A percentile compares a stretch with the other conserved stretches of the same genome.
Evolutionary conservation across 2,797 vertebrate species (phyloP).

Genomic region (Poecilia wingei): DNA sequence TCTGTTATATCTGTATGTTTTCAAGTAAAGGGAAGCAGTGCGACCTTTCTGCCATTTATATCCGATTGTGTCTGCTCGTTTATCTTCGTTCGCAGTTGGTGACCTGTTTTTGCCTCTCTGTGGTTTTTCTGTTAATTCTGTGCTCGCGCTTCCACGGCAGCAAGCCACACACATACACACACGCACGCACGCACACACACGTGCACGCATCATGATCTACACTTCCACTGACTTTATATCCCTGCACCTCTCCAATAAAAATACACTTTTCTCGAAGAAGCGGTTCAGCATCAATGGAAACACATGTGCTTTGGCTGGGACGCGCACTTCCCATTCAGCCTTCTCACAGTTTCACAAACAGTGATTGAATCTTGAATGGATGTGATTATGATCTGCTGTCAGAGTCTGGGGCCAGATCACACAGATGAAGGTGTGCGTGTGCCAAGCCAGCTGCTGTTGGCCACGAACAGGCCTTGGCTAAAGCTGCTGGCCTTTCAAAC

Average conservation of each 20-base stretch:
- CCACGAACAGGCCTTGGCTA: slow-evolving; percentile 65
- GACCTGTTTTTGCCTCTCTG: slow-evolving; percentile 45
- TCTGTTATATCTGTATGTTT: slow-evolving; percentile 26
- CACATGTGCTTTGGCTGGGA: slow-evolving; percentile 44
- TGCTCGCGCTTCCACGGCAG: slow-evolving; percentile 23
- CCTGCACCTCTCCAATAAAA: slow-evolving; percentile 42
- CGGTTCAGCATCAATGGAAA: slow-evolving; percentile 57
- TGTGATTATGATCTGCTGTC: slow-evolving; percentile 75
- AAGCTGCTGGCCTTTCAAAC: slow-evolving; percentile 60
- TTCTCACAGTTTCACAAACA: slow-evolving; percentile 57
- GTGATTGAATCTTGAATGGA: slow-evolving; percentile 73
- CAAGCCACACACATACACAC: slow-evolving; percentile 6
- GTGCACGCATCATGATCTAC: background rate
- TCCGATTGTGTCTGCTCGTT: slow-evolving; percentile 21
- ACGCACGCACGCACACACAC: background rate
- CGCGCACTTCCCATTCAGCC: slow-evolving; percentile 58
- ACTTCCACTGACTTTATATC: slow-evolving; percentile 42
- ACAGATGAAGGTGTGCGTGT: slow-evolving; percentile 61
- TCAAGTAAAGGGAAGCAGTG: slow-evolving; percentile 35
- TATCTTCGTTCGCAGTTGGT: slow-evolving; percentile 50
- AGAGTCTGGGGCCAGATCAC: slow-evolving; percentile 70
- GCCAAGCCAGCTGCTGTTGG: slow-evolving; percentile 77
- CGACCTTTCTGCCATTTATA: slow-evolving; percentile 29
- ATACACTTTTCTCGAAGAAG: slow-evolving; percentile 36
- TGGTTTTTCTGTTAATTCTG: slow-evolving; percentile 44